phyloP scores from a whole-genome alignment of 2,797 vertebrate genomes.

The Sebastes miniatus region DNA sequence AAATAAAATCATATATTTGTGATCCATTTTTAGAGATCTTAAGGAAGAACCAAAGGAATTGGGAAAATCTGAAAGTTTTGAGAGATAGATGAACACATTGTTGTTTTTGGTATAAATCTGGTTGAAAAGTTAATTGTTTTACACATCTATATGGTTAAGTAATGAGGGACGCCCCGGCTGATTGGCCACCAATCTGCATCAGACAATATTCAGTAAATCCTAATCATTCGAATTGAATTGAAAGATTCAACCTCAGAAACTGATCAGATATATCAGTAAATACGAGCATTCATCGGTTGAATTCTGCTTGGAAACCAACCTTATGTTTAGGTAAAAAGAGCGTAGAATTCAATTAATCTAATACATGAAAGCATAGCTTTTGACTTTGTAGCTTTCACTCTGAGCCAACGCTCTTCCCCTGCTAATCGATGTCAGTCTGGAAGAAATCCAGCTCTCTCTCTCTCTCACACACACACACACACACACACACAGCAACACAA shows the following conservation, averaged over 20 bases:
- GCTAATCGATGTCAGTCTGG: slow-evolving; percentile 71
- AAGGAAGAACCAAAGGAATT: too few species aligned
- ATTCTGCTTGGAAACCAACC: not conserved
- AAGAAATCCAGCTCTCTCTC: slow-evolving; percentile 53
- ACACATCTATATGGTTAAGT: not conserved
- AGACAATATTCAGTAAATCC: too few species aligned
- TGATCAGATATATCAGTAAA: not conserved
- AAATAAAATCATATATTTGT: too few species aligned
- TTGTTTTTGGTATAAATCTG: too few species aligned
- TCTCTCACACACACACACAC: slow-evolving; percentile 44
- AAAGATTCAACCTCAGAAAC: not conserved
- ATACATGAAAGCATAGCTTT: slow-evolving; percentile 36
- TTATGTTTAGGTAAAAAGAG: slow-evolving; percentile 12
- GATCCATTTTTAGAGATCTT: too few species aligned
- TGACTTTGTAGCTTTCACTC: slow-evolving; percentile 55
- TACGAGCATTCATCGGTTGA: not conserved
- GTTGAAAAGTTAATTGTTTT: not conserved
- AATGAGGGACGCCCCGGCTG: too few species aligned
- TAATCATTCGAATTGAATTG: too few species aligned
- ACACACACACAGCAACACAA: slow-evolving; percentile 42
- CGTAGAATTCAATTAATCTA: slow-evolving; percentile 27
- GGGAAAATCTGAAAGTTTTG: too few species aligned
- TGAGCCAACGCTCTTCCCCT: slow-evolving; percentile 39
- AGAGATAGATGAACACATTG: too few species aligned
- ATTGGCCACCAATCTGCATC: too few species aligned